Evolutionary conservation across 2,113 vertebrate species (phyloP).

Genomic region (Leucoraja erinaceus): DNA sequence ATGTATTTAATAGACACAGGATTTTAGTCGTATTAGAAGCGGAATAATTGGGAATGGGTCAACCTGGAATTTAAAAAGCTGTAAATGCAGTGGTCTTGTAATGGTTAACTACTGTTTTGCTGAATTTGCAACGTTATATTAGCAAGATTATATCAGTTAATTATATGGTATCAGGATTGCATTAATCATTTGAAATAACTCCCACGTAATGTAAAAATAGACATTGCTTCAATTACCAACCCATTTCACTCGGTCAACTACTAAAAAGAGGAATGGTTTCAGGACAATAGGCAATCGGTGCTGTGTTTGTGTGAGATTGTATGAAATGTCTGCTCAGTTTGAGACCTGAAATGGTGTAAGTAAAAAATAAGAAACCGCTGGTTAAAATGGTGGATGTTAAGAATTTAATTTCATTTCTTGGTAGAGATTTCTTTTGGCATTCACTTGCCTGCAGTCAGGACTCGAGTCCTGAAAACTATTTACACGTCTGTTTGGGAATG

Average conservation of each 20-base stretch:
- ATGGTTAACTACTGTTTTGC: slow-evolving; percentile 34
- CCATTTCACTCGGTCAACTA: neutral
- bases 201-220: slow-evolving; percentile 21
- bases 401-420: neutral
- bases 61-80: slow-evolving; percentile 12
- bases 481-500: neutral
- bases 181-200: slow-evolving; percentile 38
- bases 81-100: neutral
- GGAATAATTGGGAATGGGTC: slow-evolving; percentile 3
- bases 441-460: neutral
- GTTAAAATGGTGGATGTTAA: neutral
- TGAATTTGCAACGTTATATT: slow-evolving; percentile 38
- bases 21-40: neutral
- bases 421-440: neutral
- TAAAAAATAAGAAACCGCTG: neutral
- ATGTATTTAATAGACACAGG: neutral
- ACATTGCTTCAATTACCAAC: slow-evolving; percentile 26
- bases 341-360: neutral
- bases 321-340: neutral
- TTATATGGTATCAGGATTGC: slow-evolving; percentile 37
- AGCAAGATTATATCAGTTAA: slow-evolving; percentile 38
- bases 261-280: slow-evolving; percentile 2
- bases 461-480: neutral
- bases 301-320: neutral
- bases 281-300: neutral